These are phyloP conservation scores for Condylura cristata DNA, from an alignment of 2,113 vertebrate species.

Conservation along the genomic window DNA sequence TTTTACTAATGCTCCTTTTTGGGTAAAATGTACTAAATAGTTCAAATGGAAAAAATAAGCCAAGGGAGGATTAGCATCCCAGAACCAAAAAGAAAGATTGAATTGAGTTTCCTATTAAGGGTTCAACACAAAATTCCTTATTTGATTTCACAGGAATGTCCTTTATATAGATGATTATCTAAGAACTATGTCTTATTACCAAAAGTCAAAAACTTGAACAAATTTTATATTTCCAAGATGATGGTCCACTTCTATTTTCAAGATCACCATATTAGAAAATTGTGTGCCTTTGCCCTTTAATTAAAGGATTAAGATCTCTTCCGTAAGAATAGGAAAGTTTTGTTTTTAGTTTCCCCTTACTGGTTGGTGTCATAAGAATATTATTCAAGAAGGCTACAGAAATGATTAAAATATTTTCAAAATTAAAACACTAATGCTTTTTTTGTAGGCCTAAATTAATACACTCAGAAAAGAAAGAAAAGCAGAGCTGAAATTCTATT, in stretches of 20 bases:
- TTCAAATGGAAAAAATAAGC: conserved; percentile 48
- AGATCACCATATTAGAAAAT: neutral
- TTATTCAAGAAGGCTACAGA: neutral
- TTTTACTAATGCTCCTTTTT: conserved; percentile 42
- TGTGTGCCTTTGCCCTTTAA: neutral
- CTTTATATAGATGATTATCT: conserved; percentile 40
- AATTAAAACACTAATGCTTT: conserved; percentile 1
- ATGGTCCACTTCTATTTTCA: neutral
- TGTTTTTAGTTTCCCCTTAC: neutral
- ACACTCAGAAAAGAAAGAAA: neutral
- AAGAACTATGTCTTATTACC: conserved; percentile 9
- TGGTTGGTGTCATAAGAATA: neutral
- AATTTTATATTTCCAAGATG: conserved; percentile 5
- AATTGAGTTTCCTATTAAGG: conserved; percentile 51
- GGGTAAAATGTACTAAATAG: conserved; percentile 44
- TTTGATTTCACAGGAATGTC: conserved; percentile 41
- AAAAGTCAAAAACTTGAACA: conserved; percentile 7
- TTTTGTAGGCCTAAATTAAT: neutral
- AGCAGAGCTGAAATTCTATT: neutral
- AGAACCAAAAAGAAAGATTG: conserved; percentile 28
- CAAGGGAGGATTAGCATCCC: conserved; percentile 19
- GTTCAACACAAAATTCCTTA: conserved; percentile 34
- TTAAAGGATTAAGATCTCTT: conserved; percentile 5
- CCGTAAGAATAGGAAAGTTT: neutral
- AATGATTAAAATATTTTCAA: neutral